These are phyloP conservation scores for Zoanthus sansibaricus DNA, from an alignment of 92 coral and sea anemone genomes.

Conservation along the genomic window DNA sequence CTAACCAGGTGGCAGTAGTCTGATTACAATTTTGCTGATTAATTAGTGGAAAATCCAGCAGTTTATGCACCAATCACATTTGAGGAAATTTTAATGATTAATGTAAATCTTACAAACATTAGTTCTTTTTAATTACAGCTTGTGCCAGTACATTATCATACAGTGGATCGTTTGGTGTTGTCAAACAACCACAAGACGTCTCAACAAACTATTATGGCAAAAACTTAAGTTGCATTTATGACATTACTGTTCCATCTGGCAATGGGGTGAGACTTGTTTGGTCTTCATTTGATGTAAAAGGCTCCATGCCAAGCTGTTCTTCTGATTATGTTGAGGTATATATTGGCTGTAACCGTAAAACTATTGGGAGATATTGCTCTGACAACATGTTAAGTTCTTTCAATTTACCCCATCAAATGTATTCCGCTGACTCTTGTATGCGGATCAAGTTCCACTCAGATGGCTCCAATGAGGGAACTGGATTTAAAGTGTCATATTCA, in stretches of 20 bases:
- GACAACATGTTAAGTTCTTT: constrained; percentile 22
- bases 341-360: constrained; percentile 66
- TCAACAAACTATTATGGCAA: constrained; percentile 41
- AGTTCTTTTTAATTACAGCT: background rate
- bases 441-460: constrained; percentile 66
- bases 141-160: background rate
- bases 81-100: too few species aligned
- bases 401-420: constrained; percentile 60
- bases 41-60: too few species aligned
- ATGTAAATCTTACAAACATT: background rate
- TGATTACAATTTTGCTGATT: too few species aligned
- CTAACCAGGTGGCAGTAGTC: too few species aligned
- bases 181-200: background rate
- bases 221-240: constrained; percentile 61
- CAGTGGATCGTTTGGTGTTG: background rate
- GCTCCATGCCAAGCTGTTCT: constrained; percentile 70
- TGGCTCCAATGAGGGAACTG: constrained; percentile 56
- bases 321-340: constrained; percentile 72
- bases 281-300: constrained; percentile 69
- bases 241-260: constrained; percentile 47
- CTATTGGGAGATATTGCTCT: constrained; percentile 80
- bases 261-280: constrained; percentile 57
- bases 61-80: too few species aligned
- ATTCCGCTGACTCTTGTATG: constrained; percentile 70
- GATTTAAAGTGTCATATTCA: constrained; percentile 53